Base-by-base conservation (phyloP, 2,797 vertebrate genomes). In the Sebastes reedi region DNA sequence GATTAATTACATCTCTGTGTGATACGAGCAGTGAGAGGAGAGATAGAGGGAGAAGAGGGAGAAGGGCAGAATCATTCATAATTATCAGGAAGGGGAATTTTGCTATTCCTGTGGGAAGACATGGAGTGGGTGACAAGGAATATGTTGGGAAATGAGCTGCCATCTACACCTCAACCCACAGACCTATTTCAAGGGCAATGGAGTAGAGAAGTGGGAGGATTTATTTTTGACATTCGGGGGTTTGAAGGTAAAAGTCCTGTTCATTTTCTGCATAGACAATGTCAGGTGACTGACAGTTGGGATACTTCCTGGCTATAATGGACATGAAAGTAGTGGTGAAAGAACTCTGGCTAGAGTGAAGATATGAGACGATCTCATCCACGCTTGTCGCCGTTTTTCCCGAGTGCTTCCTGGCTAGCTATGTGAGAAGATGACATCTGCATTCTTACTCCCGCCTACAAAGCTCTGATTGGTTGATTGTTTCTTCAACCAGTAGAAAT, bases 1-100 rank as follows among this genome's bases (percentile, higher is more conserved):
- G 91, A 92, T 94, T 91, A 92, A 93, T 93, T 88, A 87, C 82
- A 83, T 77, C 75, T 73, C 74, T 60, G 65, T 25, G 27, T 12
- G 54, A 85, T 79, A 80, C 20, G n/a, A 88, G 82, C 32, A 59
- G 75, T 42, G 25, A 84, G 72, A 18, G 60, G 67, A 70, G 72
- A 32, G 72, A 73, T 18, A 3, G 62, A 46, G 39, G 24, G 24
- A 67, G 64, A 27, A 12, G 22, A 12, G 72, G 83, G 74, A 68
- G 80, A 70, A 52, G 77, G 84, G 29, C 46, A 50, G 34, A 72
- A 88, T 83, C 36, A 61, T 84, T 89, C 67, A 79, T 83, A 87
- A 87, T 89, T 83, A 90, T 89, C 75, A 61, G 69, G 69, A 89
- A 77, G 24, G 73, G 62, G 81, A 85, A 85, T 76, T 81, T 62